phyloP scores from a whole-genome alignment of 1,140 invertebrate genomes.

The Babylonia areolata region DNA sequence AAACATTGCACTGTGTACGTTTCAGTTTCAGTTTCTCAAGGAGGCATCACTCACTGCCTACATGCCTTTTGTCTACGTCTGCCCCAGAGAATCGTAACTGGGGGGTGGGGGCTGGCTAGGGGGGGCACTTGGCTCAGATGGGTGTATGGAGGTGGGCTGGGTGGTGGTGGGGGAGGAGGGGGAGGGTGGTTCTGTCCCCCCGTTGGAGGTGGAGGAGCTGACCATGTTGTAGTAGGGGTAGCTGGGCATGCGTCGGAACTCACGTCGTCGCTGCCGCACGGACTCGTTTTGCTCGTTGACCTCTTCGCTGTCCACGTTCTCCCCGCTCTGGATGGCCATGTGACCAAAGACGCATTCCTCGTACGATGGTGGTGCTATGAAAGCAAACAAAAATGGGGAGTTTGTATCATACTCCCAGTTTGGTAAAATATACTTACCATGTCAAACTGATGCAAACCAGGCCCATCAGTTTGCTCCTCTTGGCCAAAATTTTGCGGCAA shows the following conservation, averaged over 20 bases:
- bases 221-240: constrained; percentile 50
- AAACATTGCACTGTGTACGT: no score
- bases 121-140: not conserved
- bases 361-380: constrained; percentile 74
- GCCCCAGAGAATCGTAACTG: constrained; percentile 42
- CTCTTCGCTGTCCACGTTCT: constrained; percentile 48
- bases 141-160: not conserved
- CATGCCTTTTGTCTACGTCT: not conserved
- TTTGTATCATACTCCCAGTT: no score
- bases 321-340: constrained; percentile 55
- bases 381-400: not conserved
- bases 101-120: constrained; percentile 34
- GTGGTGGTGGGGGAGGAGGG: constrained; percentile 23
- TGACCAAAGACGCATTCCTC: constrained; percentile 74
- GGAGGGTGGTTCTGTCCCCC: not conserved
- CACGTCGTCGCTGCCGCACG: constrained; percentile 24
- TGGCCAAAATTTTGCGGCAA: no score
- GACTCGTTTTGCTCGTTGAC: constrained; percentile 8
- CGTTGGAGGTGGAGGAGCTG: constrained; percentile 5
- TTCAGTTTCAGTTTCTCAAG: no score
- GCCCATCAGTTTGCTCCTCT: no score
- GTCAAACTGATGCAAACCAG: no score
- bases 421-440: no score
- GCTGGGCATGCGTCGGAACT: constrained; percentile 44
- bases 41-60: no score